These are phyloP conservation scores for Pterostichus niger DNA, from an alignment of 2,888 invertebrate genomes.

Conservation along the genomic window DNA sequence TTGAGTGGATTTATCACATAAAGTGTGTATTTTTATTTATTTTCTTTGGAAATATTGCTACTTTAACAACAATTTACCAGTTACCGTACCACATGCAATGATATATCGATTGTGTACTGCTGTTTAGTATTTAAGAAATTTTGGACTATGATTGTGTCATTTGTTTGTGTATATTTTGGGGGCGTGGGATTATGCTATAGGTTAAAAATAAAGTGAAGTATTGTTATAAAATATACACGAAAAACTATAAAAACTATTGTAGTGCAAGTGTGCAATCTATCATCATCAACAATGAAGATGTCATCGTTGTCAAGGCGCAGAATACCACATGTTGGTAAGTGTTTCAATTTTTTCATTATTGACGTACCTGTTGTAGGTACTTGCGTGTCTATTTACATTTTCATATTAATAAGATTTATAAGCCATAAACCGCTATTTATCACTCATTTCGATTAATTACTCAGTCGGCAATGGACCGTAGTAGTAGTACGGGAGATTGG, in stretches of 20 bases:
- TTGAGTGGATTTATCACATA: slow-evolving; percentile 60
- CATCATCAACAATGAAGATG: slow-evolving; percentile 53
- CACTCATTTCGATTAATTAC: slow-evolving; percentile 43
- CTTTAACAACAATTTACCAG: slow-evolving; percentile 49
- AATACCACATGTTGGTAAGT: slow-evolving; percentile 61
- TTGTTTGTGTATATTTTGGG: slow-evolving; percentile 66
- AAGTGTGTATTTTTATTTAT: slow-evolving; percentile 56
- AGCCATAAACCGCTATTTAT: slow-evolving; percentile 51
- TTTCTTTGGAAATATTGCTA: slow-evolving; percentile 43
- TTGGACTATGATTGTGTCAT: slow-evolving; percentile 62
- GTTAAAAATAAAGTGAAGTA: slow-evolving; percentile 64
- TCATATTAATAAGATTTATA: slow-evolving; percentile 49
- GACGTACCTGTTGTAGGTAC: slow-evolving; percentile 52
- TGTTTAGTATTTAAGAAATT: slow-evolving; percentile 44
- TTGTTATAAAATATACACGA: slow-evolving; percentile 30
- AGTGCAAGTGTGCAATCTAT: slow-evolving; percentile 44
- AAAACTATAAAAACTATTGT: slow-evolving; percentile 42
- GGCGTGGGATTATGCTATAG: slow-evolving; percentile 65
- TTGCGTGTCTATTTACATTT: slow-evolving; percentile 54
- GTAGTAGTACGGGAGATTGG: slow-evolving; percentile 53
- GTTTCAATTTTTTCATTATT: slow-evolving; percentile 45
- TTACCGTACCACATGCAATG: slow-evolving; percentile 54
- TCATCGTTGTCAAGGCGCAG: slow-evolving; percentile 31
- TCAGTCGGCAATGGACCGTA: slow-evolving; percentile 63
- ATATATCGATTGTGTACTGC: slow-evolving; percentile 5